Conservation (phyloP, 2,888 invertebrate species). For the Zygothrica quintamaculata region DNA sequence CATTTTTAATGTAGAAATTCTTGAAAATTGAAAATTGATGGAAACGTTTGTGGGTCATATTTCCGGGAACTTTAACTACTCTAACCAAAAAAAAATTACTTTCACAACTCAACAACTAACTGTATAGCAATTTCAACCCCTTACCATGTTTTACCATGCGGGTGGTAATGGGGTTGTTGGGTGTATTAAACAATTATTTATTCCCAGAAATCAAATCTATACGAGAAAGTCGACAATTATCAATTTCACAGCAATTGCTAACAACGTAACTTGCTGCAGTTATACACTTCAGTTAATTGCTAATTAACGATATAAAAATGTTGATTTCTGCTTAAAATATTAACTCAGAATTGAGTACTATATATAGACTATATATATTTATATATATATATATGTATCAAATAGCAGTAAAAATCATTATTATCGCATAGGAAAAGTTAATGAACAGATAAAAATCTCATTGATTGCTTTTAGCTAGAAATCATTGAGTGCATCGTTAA, state of each 20-base stretch:
- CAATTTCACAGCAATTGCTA: conserved; percentile 33
- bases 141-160: no score
- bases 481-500: no score
- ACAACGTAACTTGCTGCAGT: conserved; percentile 21
- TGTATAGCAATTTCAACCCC: neutral
- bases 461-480: no score
- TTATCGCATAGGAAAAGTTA: no score
- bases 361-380: no score
- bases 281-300: conserved; percentile 24
- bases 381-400: no score
- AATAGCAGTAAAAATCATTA: no score
- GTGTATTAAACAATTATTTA: neutral
- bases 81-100: conserved; percentile 13
- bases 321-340: conserved; percentile 37
- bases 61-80: conserved; percentile 51
- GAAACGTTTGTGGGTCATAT: conserved; percentile 30
- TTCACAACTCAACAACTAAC: no score
- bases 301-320: conserved; percentile 30
- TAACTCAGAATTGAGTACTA: conserved; percentile 7
- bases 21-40: conserved; percentile 11
- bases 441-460: no score
- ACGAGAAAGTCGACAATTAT: conserved; percentile 14
- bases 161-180: conserved; percentile 3
- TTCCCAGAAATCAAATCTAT: conserved; percentile 30
- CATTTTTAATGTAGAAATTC: conserved; percentile 29